Conservation (phyloP, 2,888 invertebrate genomes). For the Drosophila barbarae region DNA sequence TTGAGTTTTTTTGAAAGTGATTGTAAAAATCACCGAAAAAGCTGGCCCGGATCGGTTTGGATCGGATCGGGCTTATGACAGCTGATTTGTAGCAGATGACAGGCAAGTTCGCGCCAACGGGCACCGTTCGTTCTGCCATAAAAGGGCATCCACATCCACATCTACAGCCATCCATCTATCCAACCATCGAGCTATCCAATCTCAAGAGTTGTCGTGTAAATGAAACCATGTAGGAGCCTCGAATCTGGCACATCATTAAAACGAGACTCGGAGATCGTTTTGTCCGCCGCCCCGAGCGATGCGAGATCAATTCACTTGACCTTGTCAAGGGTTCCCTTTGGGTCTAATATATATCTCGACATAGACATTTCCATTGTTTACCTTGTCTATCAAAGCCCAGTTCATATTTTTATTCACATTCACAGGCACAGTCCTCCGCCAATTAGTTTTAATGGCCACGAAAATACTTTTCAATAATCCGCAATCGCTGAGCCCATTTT, state of each 20-base stretch:
- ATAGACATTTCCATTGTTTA: constrained; percentile 39
- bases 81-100: constrained; percentile 73
- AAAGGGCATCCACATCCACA: constrained; percentile 48
- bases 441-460: constrained; percentile 61
- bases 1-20: constrained; percentile 65
- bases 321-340: constrained; percentile 49
- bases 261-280: constrained; percentile 30
- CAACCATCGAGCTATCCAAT: constrained; percentile 25
- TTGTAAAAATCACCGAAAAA: constrained; percentile 59
- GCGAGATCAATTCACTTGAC: constrained; percentile 56
- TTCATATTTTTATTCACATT: constrained; percentile 17
- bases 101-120: constrained; percentile 68
- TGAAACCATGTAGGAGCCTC: constrained; percentile 48
- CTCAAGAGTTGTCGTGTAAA: constrained; percentile 49
- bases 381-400: constrained; percentile 30
- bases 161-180: constrained; percentile 8
- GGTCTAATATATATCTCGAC: constrained; percentile 21
- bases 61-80: constrained; percentile 57
- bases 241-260: constrained; percentile 63
- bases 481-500: constrained; percentile 34
- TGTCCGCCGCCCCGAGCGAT: constrained; percentile 40
- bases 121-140: constrained; percentile 59
- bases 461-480: constrained; percentile 48
- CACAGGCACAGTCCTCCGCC: constrained; percentile 38
- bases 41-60: constrained; percentile 10